These are phyloP conservation scores for Leistus spinibarbis DNA, from an alignment of 2,888 invertebrate species.

Conservation along the genomic window DNA sequence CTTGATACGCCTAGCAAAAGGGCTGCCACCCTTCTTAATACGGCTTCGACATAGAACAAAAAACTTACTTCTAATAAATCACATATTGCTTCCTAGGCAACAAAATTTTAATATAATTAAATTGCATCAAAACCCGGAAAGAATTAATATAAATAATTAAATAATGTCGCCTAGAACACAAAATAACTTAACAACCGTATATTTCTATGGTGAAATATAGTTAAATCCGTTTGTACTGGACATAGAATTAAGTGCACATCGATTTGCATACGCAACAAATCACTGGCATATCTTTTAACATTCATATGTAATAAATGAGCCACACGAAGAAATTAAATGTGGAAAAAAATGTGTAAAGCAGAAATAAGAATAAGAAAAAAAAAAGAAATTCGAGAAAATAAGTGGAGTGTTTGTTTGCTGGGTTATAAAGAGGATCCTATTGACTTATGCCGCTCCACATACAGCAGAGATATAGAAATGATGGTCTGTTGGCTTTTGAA, in stretches of 20 bases:
- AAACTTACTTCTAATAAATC: background rate
- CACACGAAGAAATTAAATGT: constrained; percentile 31
- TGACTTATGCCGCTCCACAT: constrained; percentile 22
- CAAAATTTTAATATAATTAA: background rate
- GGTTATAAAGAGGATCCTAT: constrained; percentile 26
- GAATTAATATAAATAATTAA: too few species aligned
- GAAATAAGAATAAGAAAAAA: background rate
- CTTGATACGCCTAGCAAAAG: background rate
- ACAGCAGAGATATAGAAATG: background rate
- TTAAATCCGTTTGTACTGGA: too few species aligned
- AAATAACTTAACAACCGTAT: background rate
- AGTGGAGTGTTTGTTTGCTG: constrained; percentile 23
- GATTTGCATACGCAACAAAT: background rate
- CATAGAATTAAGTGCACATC: too few species aligned
- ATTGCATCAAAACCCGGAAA: too few species aligned
- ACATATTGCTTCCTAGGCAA: background rate
- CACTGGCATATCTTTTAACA: background rate
- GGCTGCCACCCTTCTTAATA: background rate
- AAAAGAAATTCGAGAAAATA: constrained; percentile 13
- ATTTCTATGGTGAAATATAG: background rate
- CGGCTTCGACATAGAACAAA: background rate
- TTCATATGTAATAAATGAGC: constrained; percentile 33
- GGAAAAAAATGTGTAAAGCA: constrained; percentile 28
- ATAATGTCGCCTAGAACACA: background rate
- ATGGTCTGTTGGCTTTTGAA: background rate